A percentile compares a stretch with the other conserved stretches of the same genome.
Evolutionary conservation across 2,888 invertebrate species (phyloP).

Genomic region (Rhimphoctona megacephalus): DNA sequence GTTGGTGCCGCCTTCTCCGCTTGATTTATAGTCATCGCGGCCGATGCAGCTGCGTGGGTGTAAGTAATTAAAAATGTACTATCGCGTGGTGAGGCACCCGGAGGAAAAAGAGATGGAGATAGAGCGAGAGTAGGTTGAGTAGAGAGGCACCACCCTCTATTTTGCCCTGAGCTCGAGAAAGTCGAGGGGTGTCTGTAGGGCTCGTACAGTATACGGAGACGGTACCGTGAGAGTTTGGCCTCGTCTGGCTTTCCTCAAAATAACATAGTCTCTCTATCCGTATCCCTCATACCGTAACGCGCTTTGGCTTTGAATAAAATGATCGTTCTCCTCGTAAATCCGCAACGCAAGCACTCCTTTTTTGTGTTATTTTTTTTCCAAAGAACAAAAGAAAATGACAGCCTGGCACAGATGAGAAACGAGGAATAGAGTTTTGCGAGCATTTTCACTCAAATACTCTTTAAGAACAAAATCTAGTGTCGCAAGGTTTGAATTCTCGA

Average conservation of each 20-base stretch:
- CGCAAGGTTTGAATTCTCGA: background rate
- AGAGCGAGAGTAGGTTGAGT: constrained; percentile 42
- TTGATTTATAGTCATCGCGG: constrained; percentile 85
- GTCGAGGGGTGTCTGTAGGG: constrained; percentile 57
- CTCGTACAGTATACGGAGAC: constrained; percentile 55
- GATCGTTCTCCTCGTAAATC: constrained; percentile 38
- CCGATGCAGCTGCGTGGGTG: constrained; percentile 85
- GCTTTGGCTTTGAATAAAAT: constrained; percentile 59
- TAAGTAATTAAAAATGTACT: constrained; percentile 85
- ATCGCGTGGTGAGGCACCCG: constrained; percentile 82
- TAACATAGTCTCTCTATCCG: constrained; percentile 45
- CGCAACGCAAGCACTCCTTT: background rate
- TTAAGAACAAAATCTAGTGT: background rate
- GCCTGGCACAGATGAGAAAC: background rate
- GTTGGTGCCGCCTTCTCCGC: constrained; percentile 72
- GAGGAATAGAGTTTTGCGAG: background rate
- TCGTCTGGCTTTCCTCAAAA: constrained; percentile 68
- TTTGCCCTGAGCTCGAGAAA: constrained; percentile 41
- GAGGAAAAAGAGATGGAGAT: constrained; percentile 53
- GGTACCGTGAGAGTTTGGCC: constrained; percentile 64
- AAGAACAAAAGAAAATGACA: background rate
- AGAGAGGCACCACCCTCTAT: constrained; percentile 39
- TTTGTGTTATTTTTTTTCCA: background rate
- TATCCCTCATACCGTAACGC: constrained; percentile 42
- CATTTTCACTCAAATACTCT: background rate